Percentiles rank a stretch among this genome's conserved stretches.
phyloP scores from a whole-genome alignment of 2,888 invertebrate genomes.

The Antheraea yamamai region DNA sequence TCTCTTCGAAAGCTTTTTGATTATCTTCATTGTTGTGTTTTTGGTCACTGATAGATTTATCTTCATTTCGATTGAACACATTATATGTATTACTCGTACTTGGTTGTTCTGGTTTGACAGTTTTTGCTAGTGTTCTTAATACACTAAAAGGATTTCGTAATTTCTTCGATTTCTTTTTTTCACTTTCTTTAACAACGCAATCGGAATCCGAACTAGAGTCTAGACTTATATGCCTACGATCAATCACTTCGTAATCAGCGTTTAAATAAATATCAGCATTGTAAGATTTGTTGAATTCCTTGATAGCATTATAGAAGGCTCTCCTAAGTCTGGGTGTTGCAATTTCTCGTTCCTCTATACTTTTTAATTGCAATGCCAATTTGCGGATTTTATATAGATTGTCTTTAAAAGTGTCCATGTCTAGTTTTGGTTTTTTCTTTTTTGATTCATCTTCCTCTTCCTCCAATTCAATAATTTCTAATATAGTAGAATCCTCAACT shows the following conservation, averaged over 20 bases:
- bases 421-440: slow-evolving; percentile 46
- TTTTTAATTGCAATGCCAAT: slow-evolving; percentile 54
- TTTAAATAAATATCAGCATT: slow-evolving; percentile 62
- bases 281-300: slow-evolving; percentile 64
- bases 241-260: slow-evolving; percentile 50
- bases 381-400: slow-evolving; percentile 53
- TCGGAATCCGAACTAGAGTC: slow-evolving; percentile 68
- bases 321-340: slow-evolving; percentile 56
- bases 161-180: slow-evolving; percentile 47
- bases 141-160: slow-evolving; percentile 68
- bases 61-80: not conserved
- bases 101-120: slow-evolving; percentile 20
- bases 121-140: slow-evolving; percentile 54
- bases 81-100: slow-evolving; percentile 21
- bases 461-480: slow-evolving; percentile 67
- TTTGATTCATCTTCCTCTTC: slow-evolving; percentile 57
- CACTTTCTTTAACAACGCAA: slow-evolving; percentile 46
- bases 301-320: slow-evolving; percentile 61
- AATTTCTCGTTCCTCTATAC: slow-evolving; percentile 47
- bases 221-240: slow-evolving; percentile 54
- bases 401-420: slow-evolving; percentile 42
- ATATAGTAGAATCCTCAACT: slow-evolving; percentile 46
- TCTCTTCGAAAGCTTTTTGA: slow-evolving; percentile 42
- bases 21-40: slow-evolving; percentile 36
- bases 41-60: slow-evolving; percentile 23